Percentiles rank a stretch among this genome's conserved stretches.
phyloP scores from a whole-genome alignment of 2,888 invertebrate genomes.

The Rotaria socialis region DNA sequence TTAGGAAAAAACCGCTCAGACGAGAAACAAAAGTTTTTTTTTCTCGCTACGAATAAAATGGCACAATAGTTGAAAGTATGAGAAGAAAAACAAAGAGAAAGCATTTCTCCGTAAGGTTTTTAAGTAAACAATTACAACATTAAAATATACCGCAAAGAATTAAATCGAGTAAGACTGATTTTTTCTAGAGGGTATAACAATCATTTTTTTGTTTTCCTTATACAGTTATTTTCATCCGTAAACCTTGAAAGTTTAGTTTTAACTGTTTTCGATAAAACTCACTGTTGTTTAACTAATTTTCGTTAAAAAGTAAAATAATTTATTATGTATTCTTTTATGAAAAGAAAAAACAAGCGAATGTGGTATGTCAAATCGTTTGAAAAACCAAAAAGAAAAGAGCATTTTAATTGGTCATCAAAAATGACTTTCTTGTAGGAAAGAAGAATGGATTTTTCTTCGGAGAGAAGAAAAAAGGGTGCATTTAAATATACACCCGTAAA shows the following conservation, averaged over 20 bases:
- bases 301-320: neutral
- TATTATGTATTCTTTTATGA: neutral
- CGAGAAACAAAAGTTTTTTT: neutral
- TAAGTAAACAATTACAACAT: neutral
- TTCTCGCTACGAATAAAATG: neutral
- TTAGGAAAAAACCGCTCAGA: neutral
- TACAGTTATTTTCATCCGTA: neutral
- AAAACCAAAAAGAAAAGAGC: neutral
- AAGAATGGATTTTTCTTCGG: neutral
- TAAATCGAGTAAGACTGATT: neutral
- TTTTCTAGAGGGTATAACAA: neutral
- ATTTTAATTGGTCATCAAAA: neutral
- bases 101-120: neutral
- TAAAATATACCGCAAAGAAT: neutral
- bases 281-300: neutral
- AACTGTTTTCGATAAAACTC: neutral
- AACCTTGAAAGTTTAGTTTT: neutral
- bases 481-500: neutral
- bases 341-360: neutral
- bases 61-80: neutral
- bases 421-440: neutral
- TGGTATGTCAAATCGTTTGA: neutral
- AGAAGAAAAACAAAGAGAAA: neutral
- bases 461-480: neutral
- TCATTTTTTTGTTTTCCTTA: neutral